Percentiles rank a stretch among this genome's conserved stretches.
phyloP scores from a whole-genome alignment of 2,888 invertebrate genomes.

The Eulithis prunata region DNA sequence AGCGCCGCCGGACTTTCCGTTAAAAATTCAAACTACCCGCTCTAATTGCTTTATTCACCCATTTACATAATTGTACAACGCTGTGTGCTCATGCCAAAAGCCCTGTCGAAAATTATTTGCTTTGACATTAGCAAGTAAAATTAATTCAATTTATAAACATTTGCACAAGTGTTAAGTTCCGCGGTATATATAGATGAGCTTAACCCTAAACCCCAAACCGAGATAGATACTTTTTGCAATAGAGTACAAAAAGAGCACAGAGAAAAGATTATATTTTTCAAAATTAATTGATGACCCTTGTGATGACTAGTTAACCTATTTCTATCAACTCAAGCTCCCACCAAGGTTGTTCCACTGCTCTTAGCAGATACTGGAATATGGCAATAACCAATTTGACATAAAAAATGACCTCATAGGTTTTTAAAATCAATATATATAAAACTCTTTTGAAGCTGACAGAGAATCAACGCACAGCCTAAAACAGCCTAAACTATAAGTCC shows the following conservation, averaged over 20 bases:
- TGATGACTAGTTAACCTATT: too few species aligned
- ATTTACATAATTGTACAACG: slow-evolving; percentile 53
- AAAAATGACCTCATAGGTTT: background rate
- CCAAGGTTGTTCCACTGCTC: background rate
- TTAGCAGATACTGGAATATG: background rate
- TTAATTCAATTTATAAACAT: slow-evolving; percentile 28
- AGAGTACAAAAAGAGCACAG: too few species aligned
- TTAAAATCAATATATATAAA: too few species aligned
- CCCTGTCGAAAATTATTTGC: slow-evolving; percentile 39
- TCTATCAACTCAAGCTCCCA: too few species aligned
- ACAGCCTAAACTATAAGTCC: too few species aligned
- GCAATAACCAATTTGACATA: background rate
- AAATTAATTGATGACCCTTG: too few species aligned
- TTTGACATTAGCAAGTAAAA: slow-evolving; percentile 35
- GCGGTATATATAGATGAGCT: background rate
- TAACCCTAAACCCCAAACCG: background rate
- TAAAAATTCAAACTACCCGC: slow-evolving; percentile 43
- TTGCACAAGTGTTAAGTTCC: slow-evolving; percentile 21
- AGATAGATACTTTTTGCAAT: too few species aligned
- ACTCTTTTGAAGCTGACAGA: too few species aligned
- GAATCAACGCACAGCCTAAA: too few species aligned
- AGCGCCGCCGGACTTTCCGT: slow-evolving; percentile 26
- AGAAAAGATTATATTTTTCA: too few species aligned
- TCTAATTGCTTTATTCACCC: slow-evolving; percentile 55
- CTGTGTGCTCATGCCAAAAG: slow-evolving; percentile 40